Evolutionary conservation across 2,888 invertebrate genomes (phyloP).

Genomic region (Nomada lathburiana): DNA sequence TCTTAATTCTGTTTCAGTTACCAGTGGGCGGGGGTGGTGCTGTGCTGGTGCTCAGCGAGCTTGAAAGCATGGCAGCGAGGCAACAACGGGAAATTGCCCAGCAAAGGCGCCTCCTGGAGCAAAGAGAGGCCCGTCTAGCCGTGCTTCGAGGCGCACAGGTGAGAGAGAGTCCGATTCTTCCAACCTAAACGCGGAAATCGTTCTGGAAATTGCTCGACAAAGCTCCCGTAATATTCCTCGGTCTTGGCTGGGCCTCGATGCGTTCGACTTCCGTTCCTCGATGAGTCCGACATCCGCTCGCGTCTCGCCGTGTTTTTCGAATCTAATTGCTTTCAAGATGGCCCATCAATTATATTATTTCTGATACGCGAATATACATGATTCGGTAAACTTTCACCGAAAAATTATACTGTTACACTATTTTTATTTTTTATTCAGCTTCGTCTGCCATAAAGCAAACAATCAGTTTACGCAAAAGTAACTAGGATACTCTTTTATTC

Average conservation of each 20-base stretch:
- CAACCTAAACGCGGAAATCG: slow-evolving; percentile 50
- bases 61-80: slow-evolving; percentile 98
- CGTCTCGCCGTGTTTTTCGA: neutral
- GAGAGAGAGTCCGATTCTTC: slow-evolving; percentile 50
- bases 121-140: slow-evolving; percentile 90
- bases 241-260: slow-evolving; percentile 25
- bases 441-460: too few species aligned
- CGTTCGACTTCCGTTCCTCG: slow-evolving; percentile 47
- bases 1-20: slow-evolving; percentile 88
- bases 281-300: slow-evolving; percentile 37
- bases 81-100: slow-evolving; percentile 99
- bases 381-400: too few species aligned
- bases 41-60: slow-evolving; percentile 96
- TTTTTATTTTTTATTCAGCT: too few species aligned
- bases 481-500: too few species aligned
- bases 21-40: slow-evolving; percentile 91
- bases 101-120: slow-evolving; percentile 96
- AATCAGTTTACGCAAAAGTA: too few species aligned
- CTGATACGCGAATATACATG: neutral
- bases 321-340: too few species aligned
- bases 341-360: neutral
- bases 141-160: slow-evolving; percentile 84
- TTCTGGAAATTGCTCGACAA: slow-evolving; percentile 60
- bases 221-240: slow-evolving; percentile 50
- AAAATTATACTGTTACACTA: too few species aligned